Conservation (phyloP, 2,113 vertebrate genomes). For the Phylloscopus whistleri region DNA sequence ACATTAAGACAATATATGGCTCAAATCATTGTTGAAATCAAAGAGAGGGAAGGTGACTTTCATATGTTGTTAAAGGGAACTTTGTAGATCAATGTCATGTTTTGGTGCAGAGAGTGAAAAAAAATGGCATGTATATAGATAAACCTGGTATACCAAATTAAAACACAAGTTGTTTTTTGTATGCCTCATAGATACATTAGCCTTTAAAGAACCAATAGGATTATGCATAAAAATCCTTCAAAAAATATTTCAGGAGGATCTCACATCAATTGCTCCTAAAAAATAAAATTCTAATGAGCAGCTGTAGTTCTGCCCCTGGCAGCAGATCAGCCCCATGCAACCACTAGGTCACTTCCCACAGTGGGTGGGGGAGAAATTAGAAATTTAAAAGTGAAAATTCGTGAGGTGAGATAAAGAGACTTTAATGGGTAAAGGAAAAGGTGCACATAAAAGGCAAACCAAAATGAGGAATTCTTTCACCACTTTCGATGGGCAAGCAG, state of each 20-base stretch:
- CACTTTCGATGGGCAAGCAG: accelerated
- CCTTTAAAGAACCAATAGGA: not conserved
- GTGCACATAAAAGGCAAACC: accelerated
- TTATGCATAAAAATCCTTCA: not conserved
- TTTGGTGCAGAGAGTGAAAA: not conserved
- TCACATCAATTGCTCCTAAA: not conserved
- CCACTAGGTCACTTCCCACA: accelerated
- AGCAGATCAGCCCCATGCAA: not conserved
- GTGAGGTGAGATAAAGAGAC: not conserved
- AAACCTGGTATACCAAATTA: not conserved
- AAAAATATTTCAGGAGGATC: not conserved
- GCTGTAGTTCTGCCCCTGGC: not conserved
- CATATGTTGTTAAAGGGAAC: not conserved
- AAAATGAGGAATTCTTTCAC: not conserved
- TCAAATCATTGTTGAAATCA: not conserved
- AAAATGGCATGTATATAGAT: not conserved
- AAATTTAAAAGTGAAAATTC: not conserved
- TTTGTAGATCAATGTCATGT: not conserved
- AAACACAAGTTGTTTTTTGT: not conserved
- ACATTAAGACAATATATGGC: not conserved
- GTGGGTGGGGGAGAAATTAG: not conserved
- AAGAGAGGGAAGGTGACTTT: not conserved
- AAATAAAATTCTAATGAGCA: not conserved
- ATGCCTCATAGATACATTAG: not conserved
- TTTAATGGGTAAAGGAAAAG: not conserved